Evolutionary conservation across 2,888 invertebrate genomes (phyloP), one percentile per base, ranked within the genome.

Genomic region (Poecilus cupreus): DNA sequence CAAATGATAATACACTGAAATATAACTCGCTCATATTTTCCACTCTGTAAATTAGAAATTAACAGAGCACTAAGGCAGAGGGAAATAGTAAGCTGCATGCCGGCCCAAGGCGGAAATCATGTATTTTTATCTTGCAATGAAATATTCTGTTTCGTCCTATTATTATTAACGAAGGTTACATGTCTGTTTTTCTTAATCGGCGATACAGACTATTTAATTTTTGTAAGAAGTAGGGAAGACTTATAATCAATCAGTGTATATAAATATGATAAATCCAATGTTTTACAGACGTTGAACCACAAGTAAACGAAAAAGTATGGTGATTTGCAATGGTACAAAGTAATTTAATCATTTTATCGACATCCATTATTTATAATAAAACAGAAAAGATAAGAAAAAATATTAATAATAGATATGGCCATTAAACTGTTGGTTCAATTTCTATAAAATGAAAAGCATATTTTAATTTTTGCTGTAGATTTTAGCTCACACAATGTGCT

Each of bases 1-100:
- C 37, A 78, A 72, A 80, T 80, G 80, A 80, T 72, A 80, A 80
- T 80, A 80, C 80, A 80, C 80, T 80, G 80, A 72, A 80, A 80
- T 80, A 80, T 72, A 32, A 80, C 80, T 80, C 80, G 80, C 57
- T 80, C 57, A 72, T 80, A 80, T 72, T 80, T 80, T 72, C 72
- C 80, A 79, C 79, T 51, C 68, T 80, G 80, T 78, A 70, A 72
- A 75, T 75, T 75, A 75, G 51, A 26, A 75, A 32, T 51, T 20
- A 22, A 75, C 54, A 51, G 32, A 75, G 54, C 11, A 24, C 26
- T 26, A 74, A 11, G 39, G 24, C 75, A 75, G 75, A 51, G 51
- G 51, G 18, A 24, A 75, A 22, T 24, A 75, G 75, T 75, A 75
- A 75, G 75, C 75, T 75, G 51, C 54, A 75, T 51, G 24, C 75